Percentiles rank a stretch among this genome's conserved stretches.
Conservation (phyloP, 2,113 vertebrate species). For the Orthonyx spaldingii region DNA sequence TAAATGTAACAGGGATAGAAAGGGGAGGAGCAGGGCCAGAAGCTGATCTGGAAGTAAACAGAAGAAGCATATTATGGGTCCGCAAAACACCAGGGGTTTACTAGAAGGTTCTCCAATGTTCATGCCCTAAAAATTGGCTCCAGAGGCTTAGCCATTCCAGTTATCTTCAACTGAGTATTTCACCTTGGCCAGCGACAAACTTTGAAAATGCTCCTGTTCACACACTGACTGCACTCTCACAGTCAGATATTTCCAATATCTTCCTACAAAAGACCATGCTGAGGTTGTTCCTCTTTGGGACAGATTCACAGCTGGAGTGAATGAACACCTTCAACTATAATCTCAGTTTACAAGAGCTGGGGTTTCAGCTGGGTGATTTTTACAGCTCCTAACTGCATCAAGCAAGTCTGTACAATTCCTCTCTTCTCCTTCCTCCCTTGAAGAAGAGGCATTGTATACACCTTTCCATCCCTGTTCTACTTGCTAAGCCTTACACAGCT, state of each 20-base stretch:
- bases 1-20: conserved; percentile 34
- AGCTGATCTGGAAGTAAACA: background rate
- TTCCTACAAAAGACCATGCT: background rate
- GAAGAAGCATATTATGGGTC: background rate
- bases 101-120: background rate
- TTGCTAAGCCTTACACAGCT: background rate
- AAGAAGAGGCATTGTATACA: background rate
- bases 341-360: background rate
- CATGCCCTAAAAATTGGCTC: background rate
- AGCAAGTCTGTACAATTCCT: background rate
- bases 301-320: background rate
- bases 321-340: background rate
- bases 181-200: background rate
- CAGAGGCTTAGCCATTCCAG: background rate
- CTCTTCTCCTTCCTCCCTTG: background rate
- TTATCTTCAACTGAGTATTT: background rate
- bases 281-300: background rate
- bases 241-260: background rate
- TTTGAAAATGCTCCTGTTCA: background rate
- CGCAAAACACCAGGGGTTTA: background rate
- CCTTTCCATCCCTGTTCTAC: background rate
- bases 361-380: background rate
- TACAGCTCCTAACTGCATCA: background rate
- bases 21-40: background rate
- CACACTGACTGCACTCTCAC: background rate